Percentiles rank a stretch among this genome's conserved stretches.
These are phyloP conservation scores for Rynchops niger DNA, from an alignment of 2,113 vertebrate genomes.

Conservation along the genomic window DNA sequence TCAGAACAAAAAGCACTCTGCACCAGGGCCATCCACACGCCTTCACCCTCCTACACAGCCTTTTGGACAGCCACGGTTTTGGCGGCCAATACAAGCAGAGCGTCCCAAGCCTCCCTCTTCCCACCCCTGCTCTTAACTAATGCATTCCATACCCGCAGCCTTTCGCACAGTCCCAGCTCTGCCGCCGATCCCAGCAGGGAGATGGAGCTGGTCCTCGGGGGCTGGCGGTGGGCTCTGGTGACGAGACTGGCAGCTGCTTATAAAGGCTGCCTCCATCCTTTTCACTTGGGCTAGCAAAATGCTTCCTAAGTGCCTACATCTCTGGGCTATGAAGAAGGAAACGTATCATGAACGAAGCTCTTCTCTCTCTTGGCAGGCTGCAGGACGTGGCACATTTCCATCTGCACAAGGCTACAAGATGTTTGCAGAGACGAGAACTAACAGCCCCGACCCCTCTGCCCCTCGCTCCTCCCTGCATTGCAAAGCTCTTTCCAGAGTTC, in stretches of 20 bases:
- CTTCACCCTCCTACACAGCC: neutral
- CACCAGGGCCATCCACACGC: neutral
- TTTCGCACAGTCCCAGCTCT: neutral
- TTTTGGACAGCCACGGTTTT: neutral
- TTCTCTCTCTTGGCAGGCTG: neutral
- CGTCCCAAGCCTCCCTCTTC: neutral
- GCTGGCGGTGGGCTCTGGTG: neutral
- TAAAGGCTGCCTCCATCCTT: neutral
- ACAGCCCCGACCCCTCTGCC: neutral
- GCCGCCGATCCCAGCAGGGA: rapidly evolving
- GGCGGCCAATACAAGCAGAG: neutral
- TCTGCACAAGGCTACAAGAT: neutral
- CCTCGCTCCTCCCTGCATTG: neutral
- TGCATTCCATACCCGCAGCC: neutral
- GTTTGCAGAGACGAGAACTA: neutral
- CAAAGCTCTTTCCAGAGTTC: neutral
- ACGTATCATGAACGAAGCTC: rapidly evolving
- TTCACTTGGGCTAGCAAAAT: neutral
- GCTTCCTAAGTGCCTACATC: neutral
- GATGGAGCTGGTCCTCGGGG: neutral
- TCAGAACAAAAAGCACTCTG: neutral
- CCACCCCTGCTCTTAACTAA: neutral
- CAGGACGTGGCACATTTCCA: neutral
- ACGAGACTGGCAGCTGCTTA: neutral
- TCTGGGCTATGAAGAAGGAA: neutral